phyloP scores from a whole-genome alignment of 2,113 vertebrate species.

The Tenrec ecaudatus region DNA sequence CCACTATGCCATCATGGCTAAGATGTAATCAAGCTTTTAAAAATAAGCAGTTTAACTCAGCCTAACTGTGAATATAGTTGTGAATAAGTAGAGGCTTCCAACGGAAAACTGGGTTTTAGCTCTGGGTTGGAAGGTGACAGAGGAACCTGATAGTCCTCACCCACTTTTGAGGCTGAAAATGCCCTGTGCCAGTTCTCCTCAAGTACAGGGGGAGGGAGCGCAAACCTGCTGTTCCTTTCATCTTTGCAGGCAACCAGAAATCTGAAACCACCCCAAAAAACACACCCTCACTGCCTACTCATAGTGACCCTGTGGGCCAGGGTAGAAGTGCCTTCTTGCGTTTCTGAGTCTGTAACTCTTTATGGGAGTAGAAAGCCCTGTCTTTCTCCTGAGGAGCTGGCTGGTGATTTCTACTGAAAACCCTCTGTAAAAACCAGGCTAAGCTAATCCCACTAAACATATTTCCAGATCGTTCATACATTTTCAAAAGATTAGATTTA shows the following conservation, averaged over 20 bases:
- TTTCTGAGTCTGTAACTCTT: no score
- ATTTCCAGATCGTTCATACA: not conserved
- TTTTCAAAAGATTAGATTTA: constrained; percentile 12
- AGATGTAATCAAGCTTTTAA: not conserved
- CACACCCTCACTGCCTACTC: not conserved
- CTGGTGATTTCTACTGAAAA: no score
- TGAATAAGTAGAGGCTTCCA: not conserved
- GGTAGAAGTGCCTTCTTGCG: no score
- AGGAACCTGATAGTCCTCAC: not conserved
- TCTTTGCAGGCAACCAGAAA: not conserved
- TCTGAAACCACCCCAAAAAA: not conserved
- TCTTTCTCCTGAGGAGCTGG: no score
- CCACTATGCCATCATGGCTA: not conserved
- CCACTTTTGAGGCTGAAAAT: not conserved
- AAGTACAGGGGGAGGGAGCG: not conserved
- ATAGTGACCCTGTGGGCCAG: no score
- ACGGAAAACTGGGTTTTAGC: not conserved
- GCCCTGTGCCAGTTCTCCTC: not conserved
- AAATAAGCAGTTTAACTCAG: not conserved
- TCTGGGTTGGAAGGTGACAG: not conserved
- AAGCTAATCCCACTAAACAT: not conserved
- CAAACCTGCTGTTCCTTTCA: not conserved
- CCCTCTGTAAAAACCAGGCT: no score
- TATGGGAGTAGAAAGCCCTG: no score
- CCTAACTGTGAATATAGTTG: not conserved